Evolutionary conservation across 2,888 invertebrate genomes (phyloP).

Genomic region (Formica aserva): DNA sequence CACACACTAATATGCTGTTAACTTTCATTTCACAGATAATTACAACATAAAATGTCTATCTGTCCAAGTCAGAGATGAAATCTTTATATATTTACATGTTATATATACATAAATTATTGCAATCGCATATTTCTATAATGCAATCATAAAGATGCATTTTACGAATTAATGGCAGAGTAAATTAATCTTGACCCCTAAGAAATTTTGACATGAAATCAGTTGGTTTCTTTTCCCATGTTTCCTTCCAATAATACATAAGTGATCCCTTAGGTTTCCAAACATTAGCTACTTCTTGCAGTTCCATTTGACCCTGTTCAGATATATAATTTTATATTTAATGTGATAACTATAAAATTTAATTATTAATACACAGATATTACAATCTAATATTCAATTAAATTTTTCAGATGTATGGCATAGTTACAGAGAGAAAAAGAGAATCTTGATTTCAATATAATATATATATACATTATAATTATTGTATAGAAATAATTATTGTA

Average conservation of each 20-base stretch:
- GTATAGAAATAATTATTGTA: not conserved
- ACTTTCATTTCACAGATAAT: conserved; percentile 51
- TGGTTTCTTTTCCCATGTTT: conserved; percentile 93
- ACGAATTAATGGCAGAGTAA: conserved; percentile 36
- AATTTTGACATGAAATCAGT: conserved; percentile 97
- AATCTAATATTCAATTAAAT: not conserved
- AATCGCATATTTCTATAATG: conserved; percentile 15
- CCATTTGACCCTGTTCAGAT: conserved; percentile 95
- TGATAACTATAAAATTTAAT: conserved; percentile 15
- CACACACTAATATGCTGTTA: not conserved
- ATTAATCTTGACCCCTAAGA: conserved; percentile 89
- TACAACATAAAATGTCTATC: conserved; percentile 11
- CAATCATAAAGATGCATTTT: not conserved
- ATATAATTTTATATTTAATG: conserved; percentile 6
- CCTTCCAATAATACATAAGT: conserved; percentile 95
- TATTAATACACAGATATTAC: not conserved
- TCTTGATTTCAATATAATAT: not conserved
- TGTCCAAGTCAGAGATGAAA: not conserved
- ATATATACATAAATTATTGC: conserved; percentile 50
- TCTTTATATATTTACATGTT: conserved; percentile 26
- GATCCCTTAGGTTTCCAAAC: conserved; percentile 96
- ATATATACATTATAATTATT: not conserved
- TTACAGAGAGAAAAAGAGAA: not conserved
- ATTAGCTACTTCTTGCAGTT: conserved; percentile 94
- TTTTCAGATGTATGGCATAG: not conserved